Evolutionary conservation across 2,113 vertebrate genomes (phyloP), one percentile per base, ranked within the genome.

Genomic region (Manacus vitellinus): DNA sequence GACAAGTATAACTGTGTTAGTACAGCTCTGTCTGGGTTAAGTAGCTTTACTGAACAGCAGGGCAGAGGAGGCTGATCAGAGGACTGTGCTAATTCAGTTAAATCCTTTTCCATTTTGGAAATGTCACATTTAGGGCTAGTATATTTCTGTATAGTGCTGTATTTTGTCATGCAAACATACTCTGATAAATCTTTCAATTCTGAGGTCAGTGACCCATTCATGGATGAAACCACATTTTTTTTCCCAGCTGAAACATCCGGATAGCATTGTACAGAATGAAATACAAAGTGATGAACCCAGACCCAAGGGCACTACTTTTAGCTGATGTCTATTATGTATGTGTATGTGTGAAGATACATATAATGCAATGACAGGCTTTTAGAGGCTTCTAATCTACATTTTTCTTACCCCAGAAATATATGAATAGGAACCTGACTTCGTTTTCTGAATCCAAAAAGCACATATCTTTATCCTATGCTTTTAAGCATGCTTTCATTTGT

Each of bases 11-110:
- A 77, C 88, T 94, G 91, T 80, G 95, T 91, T 94, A 94, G 91
- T 77, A 47, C 94, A 86, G 91, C 88, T 97, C 91, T 83, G 85
- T 35, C 88, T 95, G 91, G 93, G 92, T 91, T 95, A 91, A 95
- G 94, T 94, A 97, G 94, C 92, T 97, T 96, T 96, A 43, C 86
- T 88, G 92, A 96, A 94, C 95, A 96, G 96, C 95, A 94, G 95
- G 94, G 83, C 89, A 95, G 59, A 75, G 94, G 86, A 96, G 65
- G 43, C 89, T 96, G 96, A 97, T 96, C 96, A 96, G 94, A 95
- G 93, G 84, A 85, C 93, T 97, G 65, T 91, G 79, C 93, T 96
- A 97, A 97, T 97, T 95, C 93, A 95, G 76, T 94, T 95, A 95
- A 97, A 97, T 97, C 96, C 89, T 91, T 89, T 95, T 94, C 93